Evolutionary conservation across 2,797 vertebrate species (phyloP).

Genomic region (Meda fulgida): DNA sequence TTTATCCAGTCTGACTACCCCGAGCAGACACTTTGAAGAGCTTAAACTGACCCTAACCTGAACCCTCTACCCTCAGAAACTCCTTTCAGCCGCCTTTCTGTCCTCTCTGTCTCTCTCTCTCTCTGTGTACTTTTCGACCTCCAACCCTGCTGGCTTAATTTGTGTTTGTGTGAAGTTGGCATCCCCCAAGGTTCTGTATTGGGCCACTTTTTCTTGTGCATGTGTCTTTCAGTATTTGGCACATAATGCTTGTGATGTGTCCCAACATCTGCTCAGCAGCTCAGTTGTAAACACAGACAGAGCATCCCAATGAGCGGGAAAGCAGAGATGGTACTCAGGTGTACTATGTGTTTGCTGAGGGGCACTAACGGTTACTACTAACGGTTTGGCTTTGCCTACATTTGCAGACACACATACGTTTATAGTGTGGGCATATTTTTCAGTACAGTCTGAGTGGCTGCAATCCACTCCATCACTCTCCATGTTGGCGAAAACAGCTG

Average conservation of each 20-base stretch:
- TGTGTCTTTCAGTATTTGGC: constrained; percentile 20
- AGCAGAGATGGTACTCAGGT: constrained; percentile 10
- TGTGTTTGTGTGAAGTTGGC: constrained; percentile 10
- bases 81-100: not conserved
- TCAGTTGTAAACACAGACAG: constrained; percentile 22
- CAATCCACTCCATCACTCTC: constrained; percentile 25
- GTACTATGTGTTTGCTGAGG: not conserved
- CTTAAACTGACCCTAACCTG: constrained; percentile 30
- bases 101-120: not conserved
- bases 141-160: constrained; percentile 2
- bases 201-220: constrained; percentile 15
- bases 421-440: not conserved
- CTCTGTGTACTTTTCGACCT: not conserved
- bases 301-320: not conserved
- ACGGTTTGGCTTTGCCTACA: constrained; percentile 10
- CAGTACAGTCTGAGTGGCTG: not conserved
- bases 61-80: constrained; percentile 6
- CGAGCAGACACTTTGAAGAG: constrained; percentile 16
- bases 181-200: constrained; percentile 28
- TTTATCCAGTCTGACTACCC: constrained; percentile 19
- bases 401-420: constrained; percentile 7
- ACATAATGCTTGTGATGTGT: constrained; percentile 32
- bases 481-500: constrained; percentile 24
- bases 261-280: constrained; percentile 38
- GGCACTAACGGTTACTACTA: too few species aligned